Evolutionary conservation across 1,140 invertebrate species (phyloP).

Genomic region (Drosophila sp.): DNA sequence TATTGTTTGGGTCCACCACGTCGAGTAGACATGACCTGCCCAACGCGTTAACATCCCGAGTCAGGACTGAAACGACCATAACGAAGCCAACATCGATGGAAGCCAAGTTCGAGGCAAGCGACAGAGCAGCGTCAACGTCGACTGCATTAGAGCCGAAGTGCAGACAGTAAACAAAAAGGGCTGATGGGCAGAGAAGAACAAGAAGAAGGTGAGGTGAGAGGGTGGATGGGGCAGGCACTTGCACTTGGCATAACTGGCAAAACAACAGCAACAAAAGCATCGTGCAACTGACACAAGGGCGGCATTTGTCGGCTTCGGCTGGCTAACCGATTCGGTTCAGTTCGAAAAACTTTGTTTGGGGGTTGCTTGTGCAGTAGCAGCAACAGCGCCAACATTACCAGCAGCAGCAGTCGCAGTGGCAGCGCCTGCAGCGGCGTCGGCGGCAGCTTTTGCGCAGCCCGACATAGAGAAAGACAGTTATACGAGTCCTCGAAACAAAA

Average conservation of each 20-base stretch:
- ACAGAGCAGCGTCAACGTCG: constrained; percentile 25
- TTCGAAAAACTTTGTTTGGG: constrained; percentile 5
- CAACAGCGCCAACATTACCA: not conserved
- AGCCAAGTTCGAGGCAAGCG: constrained; percentile 23
- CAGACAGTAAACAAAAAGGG: constrained; percentile 69
- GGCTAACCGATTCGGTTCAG: not conserved
- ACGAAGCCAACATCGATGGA: constrained; percentile 40
- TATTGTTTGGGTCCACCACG: constrained; percentile 61
- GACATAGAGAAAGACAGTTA: constrained; percentile 13
- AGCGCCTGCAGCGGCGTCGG: not conserved
- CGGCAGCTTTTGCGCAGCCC: constrained; percentile 8
- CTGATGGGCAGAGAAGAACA: not conserved
- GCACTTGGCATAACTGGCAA: constrained; percentile 70
- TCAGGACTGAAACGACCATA: constrained; percentile 80
- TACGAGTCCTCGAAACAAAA: constrained; percentile 11
- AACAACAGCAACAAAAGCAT: constrained; percentile 54
- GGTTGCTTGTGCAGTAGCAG: not conserved
- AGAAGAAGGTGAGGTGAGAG: not conserved
- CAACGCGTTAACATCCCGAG: constrained; percentile 83
- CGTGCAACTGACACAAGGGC: constrained; percentile 56
- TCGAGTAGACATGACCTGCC: constrained; percentile 83
- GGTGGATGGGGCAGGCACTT: constrained; percentile 58
- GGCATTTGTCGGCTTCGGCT: constrained; percentile 42
- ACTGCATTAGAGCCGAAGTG: constrained; percentile 28
- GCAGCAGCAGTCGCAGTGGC: not conserved